Percentiles rank a stretch among this genome's conserved stretches.
Evolutionary conservation across 2,113 vertebrate genomes (phyloP).

Genomic region (Saguinus imperator): DNA sequence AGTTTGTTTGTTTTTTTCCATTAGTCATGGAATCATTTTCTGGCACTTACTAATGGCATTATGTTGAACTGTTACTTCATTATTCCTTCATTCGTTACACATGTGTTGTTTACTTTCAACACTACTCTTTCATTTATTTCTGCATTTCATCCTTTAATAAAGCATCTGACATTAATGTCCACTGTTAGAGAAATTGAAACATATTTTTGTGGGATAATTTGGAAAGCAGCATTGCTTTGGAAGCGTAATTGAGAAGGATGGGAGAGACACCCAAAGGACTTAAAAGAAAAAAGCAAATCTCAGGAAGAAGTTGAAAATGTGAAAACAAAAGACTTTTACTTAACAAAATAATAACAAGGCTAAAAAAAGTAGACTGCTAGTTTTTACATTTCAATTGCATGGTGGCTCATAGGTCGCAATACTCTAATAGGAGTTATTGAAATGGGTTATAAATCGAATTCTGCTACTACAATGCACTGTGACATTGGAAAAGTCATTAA

Average conservation of each 20-base stretch:
- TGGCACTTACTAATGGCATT: not conserved
- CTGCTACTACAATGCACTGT: not conserved
- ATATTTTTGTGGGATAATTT: not conserved
- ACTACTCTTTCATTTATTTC: not conserved
- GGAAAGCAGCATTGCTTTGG: not conserved
- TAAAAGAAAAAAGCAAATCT: not conserved
- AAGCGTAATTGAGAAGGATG: not conserved
- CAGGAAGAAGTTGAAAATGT: conserved; percentile 17
- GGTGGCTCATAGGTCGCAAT: not conserved
- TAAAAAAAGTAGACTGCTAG: not conserved
- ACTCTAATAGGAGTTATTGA: not conserved
- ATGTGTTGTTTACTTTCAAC: conserved; percentile 18
- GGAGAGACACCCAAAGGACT: not conserved
- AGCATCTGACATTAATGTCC: not conserved
- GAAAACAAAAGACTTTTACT: conserved; percentile 23
- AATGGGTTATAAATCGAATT: not conserved
- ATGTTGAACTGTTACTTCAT: not conserved
- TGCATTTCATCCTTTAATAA: not conserved
- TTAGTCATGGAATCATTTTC: not conserved
- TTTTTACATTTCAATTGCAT: not conserved
- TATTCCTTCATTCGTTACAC: not conserved
- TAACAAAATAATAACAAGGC: not conserved
- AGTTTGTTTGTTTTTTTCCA: too few relatives aligned
- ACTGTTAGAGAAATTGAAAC: conserved; percentile 2
- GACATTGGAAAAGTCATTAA: not conserved